These are phyloP conservation scores for Pseudocheirus occidentalis DNA, from an alignment of 2,797 vertebrate species.

Conservation along the genomic window DNA sequence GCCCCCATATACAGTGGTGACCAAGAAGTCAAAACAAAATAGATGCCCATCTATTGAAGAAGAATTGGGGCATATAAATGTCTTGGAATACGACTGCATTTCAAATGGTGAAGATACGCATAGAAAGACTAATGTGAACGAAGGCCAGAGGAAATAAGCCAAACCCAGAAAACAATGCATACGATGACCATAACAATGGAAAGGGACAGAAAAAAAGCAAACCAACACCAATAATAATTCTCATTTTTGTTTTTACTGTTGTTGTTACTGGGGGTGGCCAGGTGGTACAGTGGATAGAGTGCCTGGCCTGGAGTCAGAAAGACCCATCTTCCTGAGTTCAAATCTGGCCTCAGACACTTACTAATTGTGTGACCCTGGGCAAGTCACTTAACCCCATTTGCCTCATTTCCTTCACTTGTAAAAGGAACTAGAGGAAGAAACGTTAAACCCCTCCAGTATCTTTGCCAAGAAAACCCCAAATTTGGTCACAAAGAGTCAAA, in stretches of 20 bases:
- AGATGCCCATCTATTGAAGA: not conserved
- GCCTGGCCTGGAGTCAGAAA: not conserved
- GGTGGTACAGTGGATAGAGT: not conserved
- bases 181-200: not conserved
- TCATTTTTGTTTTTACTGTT: not conserved
- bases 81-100: not conserved
- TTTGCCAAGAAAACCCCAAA: not conserved
- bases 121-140: not conserved
- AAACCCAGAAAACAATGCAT: not conserved
- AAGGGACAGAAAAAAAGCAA: not conserved
- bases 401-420: not conserved
- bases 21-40: not conserved
- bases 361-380: not conserved
- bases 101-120: not conserved
- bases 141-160: not conserved
- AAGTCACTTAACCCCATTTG: not conserved
- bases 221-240: not conserved
- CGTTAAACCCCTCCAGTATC: not conserved
- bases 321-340: not conserved
- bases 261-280: no score
- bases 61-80: not conserved
- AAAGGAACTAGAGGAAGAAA: not conserved
- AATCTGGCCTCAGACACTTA: not conserved
- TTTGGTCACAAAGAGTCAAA: no score
- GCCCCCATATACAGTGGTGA: not conserved